A percentile compares a stretch with the other conserved stretches of the same genome.
These are phyloP conservation scores for Icerya purchasi DNA, from an alignment of 2,888 invertebrate genomes.

Conservation along the genomic window DNA sequence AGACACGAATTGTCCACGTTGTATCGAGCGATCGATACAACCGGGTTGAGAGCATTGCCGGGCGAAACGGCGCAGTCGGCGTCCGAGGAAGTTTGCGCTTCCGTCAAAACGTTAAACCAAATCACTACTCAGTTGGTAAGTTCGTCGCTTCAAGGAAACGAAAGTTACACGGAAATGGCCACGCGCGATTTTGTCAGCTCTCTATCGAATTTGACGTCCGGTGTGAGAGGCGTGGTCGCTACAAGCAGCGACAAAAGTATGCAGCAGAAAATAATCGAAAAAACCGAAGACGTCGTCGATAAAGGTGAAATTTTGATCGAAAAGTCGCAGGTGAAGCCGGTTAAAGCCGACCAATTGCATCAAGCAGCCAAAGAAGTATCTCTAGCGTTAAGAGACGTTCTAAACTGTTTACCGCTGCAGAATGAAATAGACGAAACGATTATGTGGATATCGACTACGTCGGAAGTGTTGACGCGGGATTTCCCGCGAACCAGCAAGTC, in stretches of 20 bases:
- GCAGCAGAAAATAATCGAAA: background rate
- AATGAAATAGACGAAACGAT: conserved; percentile 76
- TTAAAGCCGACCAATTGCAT: background rate
- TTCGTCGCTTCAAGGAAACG: background rate
- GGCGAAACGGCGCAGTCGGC: background rate
- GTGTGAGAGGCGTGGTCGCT: background rate
- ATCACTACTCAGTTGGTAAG: background rate
- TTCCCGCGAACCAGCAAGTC: conserved; percentile 52
- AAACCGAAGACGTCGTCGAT: background rate
- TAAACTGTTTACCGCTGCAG: conserved; percentile 29
- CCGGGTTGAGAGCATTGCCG: background rate
- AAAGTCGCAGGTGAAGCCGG: background rate
- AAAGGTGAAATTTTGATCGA: background rate
- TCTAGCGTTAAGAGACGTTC: background rate
- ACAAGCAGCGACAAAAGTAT: background rate
- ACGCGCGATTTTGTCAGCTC: background rate
- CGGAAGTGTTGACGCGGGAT: conserved; percentile 21
- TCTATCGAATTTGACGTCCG: background rate
- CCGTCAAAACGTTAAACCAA: background rate
- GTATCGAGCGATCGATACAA: background rate
- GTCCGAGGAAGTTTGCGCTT: background rate
- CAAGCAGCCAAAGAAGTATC: background rate
- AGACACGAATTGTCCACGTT: background rate
- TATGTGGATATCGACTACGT: conserved; percentile 45
- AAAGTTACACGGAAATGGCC: background rate